Evolutionary conservation across 2,113 vertebrate genomes (phyloP), one percentile per base, ranked within the genome.

Genomic region (Nymphicus hollandicus): DNA sequence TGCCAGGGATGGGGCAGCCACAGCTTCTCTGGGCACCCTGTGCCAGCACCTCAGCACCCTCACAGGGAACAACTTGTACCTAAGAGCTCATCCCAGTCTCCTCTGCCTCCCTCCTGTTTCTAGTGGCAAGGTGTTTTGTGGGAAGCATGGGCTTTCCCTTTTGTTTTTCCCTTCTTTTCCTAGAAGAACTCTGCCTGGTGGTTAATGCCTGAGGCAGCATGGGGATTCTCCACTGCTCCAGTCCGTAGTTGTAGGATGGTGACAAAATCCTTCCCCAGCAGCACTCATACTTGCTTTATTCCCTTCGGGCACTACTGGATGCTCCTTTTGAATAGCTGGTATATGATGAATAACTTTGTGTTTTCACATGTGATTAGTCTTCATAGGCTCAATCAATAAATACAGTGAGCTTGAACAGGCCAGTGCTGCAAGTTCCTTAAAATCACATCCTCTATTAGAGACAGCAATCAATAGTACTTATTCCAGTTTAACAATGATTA

Each of bases 401-500:
- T 4, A 88, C 81, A 81, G 81, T 39, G 46, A 92, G 77, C 60
- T 84, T 60, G 50, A 86, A 35, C 18, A 66, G 43, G 20, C 39
- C 13, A 16, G 47, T 35, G 50, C 71, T 91, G 88, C 9, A n/a
- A 95, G 94, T 87, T 78, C 86, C 88, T 93, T 87, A 91, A 78
- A 96, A 81, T 47, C 83, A 81, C 55, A 64, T 81, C 35, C 69
- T 71, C 83, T 39, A 31, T 76, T 89, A 91, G 83, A 84, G 72
- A 28, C 56, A 77, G 10, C 55, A 86, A 71, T 96, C 83, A 6
- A 96, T 93, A 71, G 72, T 81, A 33, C 61, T 91, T 80, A 90
- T 64, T 90, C 53, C 71, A 77, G 74, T 90, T 97, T 86, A 96
- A 83, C 64, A 39, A 46, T 74, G 68, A 91, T 92, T 88, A 73